Percentiles rank a stretch among this genome's conserved stretches.
phyloP scores from a whole-genome alignment of 2,113 vertebrate species.

The Rafetus swinhoei region DNA sequence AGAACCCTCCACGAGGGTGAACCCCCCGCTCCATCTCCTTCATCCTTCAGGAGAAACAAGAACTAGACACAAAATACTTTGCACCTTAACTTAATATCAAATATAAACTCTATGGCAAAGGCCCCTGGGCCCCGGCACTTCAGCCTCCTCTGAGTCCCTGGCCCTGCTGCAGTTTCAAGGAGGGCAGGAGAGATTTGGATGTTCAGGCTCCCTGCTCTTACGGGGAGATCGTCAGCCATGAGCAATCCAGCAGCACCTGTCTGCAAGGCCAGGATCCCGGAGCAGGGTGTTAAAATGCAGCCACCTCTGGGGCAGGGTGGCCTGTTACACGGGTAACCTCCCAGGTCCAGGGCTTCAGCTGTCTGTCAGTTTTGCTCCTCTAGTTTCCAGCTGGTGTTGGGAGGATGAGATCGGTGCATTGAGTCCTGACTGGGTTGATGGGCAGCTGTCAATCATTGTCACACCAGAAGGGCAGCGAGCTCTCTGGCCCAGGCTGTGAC shows the following conservation, averaged over 20 bases:
- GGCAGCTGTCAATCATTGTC: not conserved
- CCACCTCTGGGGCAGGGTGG: not conserved
- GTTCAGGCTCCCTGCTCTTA: no score
- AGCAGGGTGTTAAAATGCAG: fast-evolving
- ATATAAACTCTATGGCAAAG: not conserved
- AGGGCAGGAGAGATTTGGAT: not conserved
- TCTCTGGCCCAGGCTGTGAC: no score
- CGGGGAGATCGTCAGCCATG: no score
- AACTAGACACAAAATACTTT: not conserved
- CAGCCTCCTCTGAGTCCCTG: not conserved
- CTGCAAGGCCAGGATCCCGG: no score
- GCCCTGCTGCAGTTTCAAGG: not conserved
- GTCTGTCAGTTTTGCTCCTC: not conserved
- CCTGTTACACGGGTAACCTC: not conserved
- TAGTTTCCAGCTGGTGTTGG: not conserved
- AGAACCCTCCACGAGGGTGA: no score
- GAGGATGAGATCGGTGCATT: not conserved
- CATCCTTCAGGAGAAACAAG: not conserved
- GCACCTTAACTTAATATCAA: constrained; percentile 17
- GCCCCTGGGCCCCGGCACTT: not conserved
- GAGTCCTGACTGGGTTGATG: not conserved
- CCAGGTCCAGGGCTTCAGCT: no score
- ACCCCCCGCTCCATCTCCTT: not conserved
- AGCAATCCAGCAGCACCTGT: not conserved
- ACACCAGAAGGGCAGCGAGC: no score